A percentile compares a stretch with the other conserved stretches of the same genome.
phyloP scores from a whole-genome alignment of 2,113 vertebrate genomes.

The Hiodon tergisus region DNA sequence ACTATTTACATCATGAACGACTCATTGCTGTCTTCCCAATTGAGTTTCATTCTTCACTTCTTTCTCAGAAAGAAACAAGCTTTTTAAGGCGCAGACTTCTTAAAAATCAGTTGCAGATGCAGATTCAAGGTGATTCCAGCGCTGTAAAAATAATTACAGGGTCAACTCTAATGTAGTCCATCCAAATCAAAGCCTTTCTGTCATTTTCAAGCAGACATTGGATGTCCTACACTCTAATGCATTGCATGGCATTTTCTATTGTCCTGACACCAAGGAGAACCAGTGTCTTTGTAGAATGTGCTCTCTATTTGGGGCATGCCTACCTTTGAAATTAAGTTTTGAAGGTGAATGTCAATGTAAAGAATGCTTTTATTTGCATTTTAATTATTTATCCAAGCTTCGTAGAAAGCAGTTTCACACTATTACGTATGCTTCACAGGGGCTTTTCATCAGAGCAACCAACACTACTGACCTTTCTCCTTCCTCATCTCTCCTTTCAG shows the following conservation, averaged over 20 bases:
- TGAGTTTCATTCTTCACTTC: background rate
- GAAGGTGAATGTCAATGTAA: background rate
- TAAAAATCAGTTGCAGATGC: background rate
- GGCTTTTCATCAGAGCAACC: conserved; percentile 3
- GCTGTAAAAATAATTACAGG: background rate
- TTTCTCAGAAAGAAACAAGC: background rate
- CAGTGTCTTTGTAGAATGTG: background rate
- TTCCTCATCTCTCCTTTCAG: conserved; percentile 19
- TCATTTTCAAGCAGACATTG: too few species aligned
- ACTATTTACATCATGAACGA: conserved; percentile 19
- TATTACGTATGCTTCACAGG: conserved; percentile 22
- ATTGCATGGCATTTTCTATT: background rate
- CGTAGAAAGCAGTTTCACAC: conserved; percentile 10
- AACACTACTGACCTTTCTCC: background rate
- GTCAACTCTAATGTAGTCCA: background rate
- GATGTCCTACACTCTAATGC: too few species aligned
- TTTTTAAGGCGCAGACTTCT: background rate
- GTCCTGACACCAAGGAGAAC: background rate
- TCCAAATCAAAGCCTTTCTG: too few species aligned
- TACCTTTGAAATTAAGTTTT: background rate
- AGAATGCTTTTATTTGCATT: conserved; percentile 2
- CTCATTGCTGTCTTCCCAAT: conserved; percentile 24
- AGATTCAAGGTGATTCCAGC: background rate
- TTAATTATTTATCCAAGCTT: conserved; percentile 7
- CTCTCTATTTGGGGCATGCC: background rate